These are phyloP conservation scores for Schizaphis graminum DNA, from an alignment of 2,888 invertebrate genomes.

Conservation along the genomic window DNA sequence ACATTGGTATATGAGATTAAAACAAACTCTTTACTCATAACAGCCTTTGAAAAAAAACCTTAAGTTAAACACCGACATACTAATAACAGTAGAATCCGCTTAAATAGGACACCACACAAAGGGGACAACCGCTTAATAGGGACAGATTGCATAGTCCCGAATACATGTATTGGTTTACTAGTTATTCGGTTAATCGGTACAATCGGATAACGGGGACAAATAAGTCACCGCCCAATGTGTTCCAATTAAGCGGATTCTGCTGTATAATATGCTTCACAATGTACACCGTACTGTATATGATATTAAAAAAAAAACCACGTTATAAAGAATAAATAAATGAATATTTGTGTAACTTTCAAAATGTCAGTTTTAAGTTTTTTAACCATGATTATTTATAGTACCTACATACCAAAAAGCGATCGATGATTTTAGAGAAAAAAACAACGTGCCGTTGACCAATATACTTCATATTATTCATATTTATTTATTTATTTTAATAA, in stretches of 20 bases:
- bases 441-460: neutral
- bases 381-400: neutral
- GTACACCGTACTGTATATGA: neutral
- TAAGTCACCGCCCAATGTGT: no score
- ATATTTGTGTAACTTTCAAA: neutral
- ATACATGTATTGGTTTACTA: no score
- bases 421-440: neutral
- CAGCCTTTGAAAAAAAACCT: neutral
- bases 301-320: neutral
- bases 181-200: no score
- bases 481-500: neutral
- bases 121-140: no score
- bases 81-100: no score
- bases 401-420: neutral
- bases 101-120: no score
- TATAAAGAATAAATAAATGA: neutral
- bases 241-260: no score
- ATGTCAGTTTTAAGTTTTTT: neutral
- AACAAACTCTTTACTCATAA: neutral
- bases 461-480: neutral
- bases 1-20: neutral
- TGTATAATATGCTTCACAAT: no score
- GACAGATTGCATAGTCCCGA: no score
- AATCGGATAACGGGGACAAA: no score
- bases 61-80: neutral